Evolutionary conservation across 1,140 invertebrate species (phyloP), one percentile per base, ranked within the genome.

Genomic region (Cyrtorhinus lividipennis): DNA sequence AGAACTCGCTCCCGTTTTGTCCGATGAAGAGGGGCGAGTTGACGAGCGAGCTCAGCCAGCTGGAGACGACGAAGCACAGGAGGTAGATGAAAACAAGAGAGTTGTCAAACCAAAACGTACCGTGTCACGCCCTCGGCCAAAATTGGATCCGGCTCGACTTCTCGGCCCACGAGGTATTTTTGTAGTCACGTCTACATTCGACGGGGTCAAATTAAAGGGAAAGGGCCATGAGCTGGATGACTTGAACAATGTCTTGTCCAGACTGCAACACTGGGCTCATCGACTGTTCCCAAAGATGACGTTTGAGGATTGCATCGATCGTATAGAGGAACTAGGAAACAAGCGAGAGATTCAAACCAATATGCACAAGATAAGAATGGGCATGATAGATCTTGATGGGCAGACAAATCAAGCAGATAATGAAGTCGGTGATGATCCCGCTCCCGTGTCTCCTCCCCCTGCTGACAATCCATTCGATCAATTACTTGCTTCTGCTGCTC

Each of bases 201-300:
- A 87, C 69, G 81, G 87, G 69, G 83, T 92, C 56, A 87, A 90
- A 72, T 90, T 87, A 69, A 80, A 84, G 73, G 92, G 91, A 57
- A 85, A 87, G 77, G 88, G 88, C 1, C 76, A 87, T 73, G 92
- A 95, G 75, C 83, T 82, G 64, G 74, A 84, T 66, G 92, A 97
- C 77, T 76, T 97, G 15, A 80, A 90, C 70, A 71, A 81, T 56
- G 74, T 95, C 0, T 79, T 97, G 75, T 83, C 85, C 45, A 85
- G 82, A 67, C 70, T 95, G 59, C 90, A 96, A 69, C 92, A 95
- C 69, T 97, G 94, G 94, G 84, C 84, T 1, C 91, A 95, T 72
- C 78, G 92, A 63, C 71, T 96, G 48, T 95, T 86, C 78, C 92
- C 93, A 1, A 92, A 87, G 70, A 86, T 86, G 68, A 65, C 64